phyloP scores from a whole-genome alignment of 1,140 invertebrate species.

The Phocides pigmalion region DNA sequence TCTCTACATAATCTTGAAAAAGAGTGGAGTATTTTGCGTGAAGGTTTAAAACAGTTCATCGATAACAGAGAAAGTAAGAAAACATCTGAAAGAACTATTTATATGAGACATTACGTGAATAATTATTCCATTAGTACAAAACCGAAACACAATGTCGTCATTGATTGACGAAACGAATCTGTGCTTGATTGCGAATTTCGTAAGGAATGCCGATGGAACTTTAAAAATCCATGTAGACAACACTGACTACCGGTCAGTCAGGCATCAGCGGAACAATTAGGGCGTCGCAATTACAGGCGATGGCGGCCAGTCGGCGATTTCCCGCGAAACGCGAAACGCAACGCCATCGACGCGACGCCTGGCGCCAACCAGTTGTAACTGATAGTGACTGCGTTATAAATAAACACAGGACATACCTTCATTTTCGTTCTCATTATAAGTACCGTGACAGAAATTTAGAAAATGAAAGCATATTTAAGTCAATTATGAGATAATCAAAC shows the following conservation, averaged over 20 bases:
- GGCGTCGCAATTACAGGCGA: slow-evolving; percentile 73
- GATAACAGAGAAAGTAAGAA: too few species aligned
- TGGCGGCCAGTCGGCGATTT: slow-evolving; percentile 63
- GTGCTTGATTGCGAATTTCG: slow-evolving; percentile 20
- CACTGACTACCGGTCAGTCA: slow-evolving; percentile 55
- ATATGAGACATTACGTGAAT: too few species aligned
- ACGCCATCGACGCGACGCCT: slow-evolving; percentile 62
- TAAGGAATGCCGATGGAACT: slow-evolving; percentile 26
- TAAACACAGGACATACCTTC: slow-evolving; percentile 16
- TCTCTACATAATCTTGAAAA: too few species aligned
- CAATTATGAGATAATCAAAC: too few species aligned
- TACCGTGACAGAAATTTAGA: not conserved
- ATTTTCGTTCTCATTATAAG: not conserved
- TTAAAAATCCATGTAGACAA: slow-evolving; percentile 35
- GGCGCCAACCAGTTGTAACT: slow-evolving; percentile 76
- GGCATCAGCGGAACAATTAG: slow-evolving; percentile 67
- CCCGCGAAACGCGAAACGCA: slow-evolving; percentile 33
- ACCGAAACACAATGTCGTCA: slow-evolving; percentile 2
- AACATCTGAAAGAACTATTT: not conserved
- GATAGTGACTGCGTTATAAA: slow-evolving; percentile 12
- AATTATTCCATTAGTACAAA: not conserved
- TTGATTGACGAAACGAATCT: slow-evolving; percentile 20
- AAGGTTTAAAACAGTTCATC: too few species aligned
- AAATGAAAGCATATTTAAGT: not conserved
- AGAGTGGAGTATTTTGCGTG: too few species aligned